Evolutionary conservation across 1,140 invertebrate genomes (phyloP).

Genomic region (Bicyclus anynana): DNA sequence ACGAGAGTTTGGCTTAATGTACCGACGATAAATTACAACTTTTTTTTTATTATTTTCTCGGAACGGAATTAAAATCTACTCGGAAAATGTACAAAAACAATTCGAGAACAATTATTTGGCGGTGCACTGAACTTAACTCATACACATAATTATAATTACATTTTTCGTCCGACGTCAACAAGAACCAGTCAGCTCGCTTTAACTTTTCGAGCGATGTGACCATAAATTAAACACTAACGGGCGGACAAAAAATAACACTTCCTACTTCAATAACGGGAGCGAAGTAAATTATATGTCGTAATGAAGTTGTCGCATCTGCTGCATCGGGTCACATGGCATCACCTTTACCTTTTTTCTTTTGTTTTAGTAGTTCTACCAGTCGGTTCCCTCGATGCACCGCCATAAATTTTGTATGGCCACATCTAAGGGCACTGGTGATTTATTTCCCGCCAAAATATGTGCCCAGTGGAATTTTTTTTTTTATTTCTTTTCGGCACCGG

Average conservation of each 20-base stretch:
- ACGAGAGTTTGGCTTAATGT: constrained; percentile 11
- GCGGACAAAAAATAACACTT: constrained; percentile 58
- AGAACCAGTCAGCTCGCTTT: constrained; percentile 31
- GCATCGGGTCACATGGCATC: constrained; percentile 50
- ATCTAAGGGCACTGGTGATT: constrained; percentile 63
- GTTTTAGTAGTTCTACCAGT: constrained; percentile 53
- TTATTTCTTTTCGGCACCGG: constrained; percentile 58
- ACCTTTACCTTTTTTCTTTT: constrained; percentile 52
- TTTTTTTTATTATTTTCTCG: constrained; percentile 28
- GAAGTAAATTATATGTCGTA: constrained; percentile 68
- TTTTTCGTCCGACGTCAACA: constrained; percentile 31
- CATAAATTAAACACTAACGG: constrained; percentile 66
- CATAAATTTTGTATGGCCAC: constrained; percentile 68
- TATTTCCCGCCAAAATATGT: constrained; percentile 74
- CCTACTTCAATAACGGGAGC: constrained; percentile 71
- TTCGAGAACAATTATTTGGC: constrained; percentile 31
- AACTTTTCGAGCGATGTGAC: constrained; percentile 47
- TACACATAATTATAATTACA: constrained; percentile 37
- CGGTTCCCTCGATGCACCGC: constrained; percentile 45
- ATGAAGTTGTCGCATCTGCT: constrained; percentile 71
- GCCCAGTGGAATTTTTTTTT: constrained; percentile 54
- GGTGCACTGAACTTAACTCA: constrained; percentile 31
- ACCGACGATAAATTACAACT: constrained; percentile 19
- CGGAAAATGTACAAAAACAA: constrained; percentile 32
- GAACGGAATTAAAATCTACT: constrained; percentile 33